phyloP scores from a whole-genome alignment of 2,113 vertebrate genomes.

The Calyptommatus sinebrachiatus region DNA sequence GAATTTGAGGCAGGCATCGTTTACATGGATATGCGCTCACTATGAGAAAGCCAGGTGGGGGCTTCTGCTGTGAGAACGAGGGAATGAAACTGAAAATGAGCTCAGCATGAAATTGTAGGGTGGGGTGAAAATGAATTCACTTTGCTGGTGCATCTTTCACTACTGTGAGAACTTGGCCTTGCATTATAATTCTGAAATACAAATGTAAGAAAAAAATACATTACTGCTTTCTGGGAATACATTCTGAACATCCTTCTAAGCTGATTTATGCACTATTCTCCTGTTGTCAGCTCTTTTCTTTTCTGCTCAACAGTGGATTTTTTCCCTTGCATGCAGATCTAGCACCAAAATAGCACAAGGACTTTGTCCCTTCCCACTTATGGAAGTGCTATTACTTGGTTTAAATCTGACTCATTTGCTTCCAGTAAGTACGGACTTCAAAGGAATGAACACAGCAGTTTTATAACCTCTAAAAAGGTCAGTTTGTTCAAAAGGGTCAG shows the following conservation, averaged over 20 bases:
- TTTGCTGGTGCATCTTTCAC: too few relatives aligned
- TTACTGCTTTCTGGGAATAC: not conserved
- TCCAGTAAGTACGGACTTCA: slow-evolving; percentile 6
- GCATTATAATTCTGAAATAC: not conserved
- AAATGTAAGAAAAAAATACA: not conserved
- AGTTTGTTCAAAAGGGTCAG: slow-evolving; percentile 27
- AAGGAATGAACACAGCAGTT: not conserved
- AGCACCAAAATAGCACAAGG: slow-evolving; percentile 22
- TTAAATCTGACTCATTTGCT: slow-evolving; percentile 44
- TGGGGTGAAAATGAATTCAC: too few relatives aligned
- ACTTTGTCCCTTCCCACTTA: slow-evolving; percentile 43
- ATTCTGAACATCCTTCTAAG: not conserved
- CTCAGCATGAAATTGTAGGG: too few relatives aligned
- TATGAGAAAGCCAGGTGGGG: too few relatives aligned
- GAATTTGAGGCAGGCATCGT: too few relatives aligned
- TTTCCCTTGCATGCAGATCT: slow-evolving; percentile 24
- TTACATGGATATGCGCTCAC: too few relatives aligned
- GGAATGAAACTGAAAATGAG: too few relatives aligned
- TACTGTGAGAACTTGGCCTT: not conserved
- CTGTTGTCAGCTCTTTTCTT: slow-evolving; percentile 24
- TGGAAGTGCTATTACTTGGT: slow-evolving; percentile 40
- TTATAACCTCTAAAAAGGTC: slow-evolving; percentile 37
- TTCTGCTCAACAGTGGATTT: not conserved
- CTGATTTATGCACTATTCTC: slow-evolving; percentile 30
- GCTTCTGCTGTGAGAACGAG: too few relatives aligned